Percentiles rank a stretch among this genome's conserved stretches.
These are phyloP conservation scores for Machimus rusticus DNA, from an alignment of 2,888 invertebrate genomes.

Conservation along the genomic window DNA sequence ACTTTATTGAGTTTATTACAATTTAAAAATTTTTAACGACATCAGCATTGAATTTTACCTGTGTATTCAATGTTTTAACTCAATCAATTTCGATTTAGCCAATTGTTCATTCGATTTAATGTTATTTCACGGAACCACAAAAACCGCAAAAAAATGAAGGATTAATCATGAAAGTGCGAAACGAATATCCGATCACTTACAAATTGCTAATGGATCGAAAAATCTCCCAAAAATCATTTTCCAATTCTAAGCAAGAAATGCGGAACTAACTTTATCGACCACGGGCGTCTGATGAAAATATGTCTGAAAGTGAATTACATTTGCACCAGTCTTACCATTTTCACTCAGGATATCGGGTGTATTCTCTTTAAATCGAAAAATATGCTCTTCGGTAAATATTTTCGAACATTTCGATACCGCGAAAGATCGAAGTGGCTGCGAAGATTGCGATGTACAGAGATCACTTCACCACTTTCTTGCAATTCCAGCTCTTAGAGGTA, in stretches of 20 bases:
- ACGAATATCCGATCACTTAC: background rate
- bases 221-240: background rate
- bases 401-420: background rate
- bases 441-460: background rate
- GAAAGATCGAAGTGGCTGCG: background rate
- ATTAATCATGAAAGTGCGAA: background rate
- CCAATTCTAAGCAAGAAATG: background rate
- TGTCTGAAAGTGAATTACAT: background rate
- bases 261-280: background rate
- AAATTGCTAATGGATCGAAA: background rate
- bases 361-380: background rate
- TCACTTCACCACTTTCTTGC: conserved; percentile 7
- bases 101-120: background rate
- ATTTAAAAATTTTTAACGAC: background rate
- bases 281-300: background rate
- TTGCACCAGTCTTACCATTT: background rate
- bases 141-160: background rate
- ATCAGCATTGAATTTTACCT: background rate
- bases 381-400: background rate
- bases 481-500: conserved; percentile 11
- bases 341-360: background rate
- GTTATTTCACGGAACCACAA: background rate
- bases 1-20: too few relatives aligned
- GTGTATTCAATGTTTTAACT: background rate
- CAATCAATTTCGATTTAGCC: background rate